Evolutionary conservation across 2,888 invertebrate species (phyloP), one percentile per base, ranked within the genome.

Genomic region (Diarsia dahlii): DNA sequence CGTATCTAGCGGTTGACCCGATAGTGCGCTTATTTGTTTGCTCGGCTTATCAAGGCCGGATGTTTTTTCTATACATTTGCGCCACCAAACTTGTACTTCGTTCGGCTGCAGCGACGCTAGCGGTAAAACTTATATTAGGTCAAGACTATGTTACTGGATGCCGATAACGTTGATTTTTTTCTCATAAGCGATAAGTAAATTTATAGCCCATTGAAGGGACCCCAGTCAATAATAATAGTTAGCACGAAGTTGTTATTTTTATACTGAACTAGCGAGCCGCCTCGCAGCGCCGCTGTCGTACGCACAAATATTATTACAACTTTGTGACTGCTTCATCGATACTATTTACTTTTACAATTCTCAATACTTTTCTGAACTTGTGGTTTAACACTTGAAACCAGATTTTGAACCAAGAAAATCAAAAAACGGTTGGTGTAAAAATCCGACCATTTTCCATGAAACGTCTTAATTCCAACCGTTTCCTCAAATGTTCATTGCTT

Each of bases 21-120:
- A 96, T 96, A 96, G 94, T 94, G 93, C 89, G 94, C 93, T 95
- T 96, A 92, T 96, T 96, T 96, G 95, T 96, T 95, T 95, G 96
- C 95, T 94, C 93, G 91, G 93, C 95, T 96, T 96, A 96, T 96
- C 96, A 95, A 94, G 94, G 94, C 96, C 96, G 96, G 96, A 96
- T 96, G 96, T 96, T 96, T 96, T 96, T 96, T 96, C 93, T 95
- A 95, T 95, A 95, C 92, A 95, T 96, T 95, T 95, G 94, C 94
- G 94, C 94, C 95, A 95, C 93, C 92, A 94, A 94, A 94, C 90
- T 93, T 92, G 92, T 94, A 94, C 93, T 94, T 94, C 92, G 94
- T 90, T 90, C 92, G 91, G 91, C 87, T 94, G 94, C 95, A 94
- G 87, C 93, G 90, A 91, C 91, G 91, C 89, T 91, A 92, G 94